phyloP scores from a whole-genome alignment of 2,113 vertebrate species.

The Phrynocephalus versicolor region DNA sequence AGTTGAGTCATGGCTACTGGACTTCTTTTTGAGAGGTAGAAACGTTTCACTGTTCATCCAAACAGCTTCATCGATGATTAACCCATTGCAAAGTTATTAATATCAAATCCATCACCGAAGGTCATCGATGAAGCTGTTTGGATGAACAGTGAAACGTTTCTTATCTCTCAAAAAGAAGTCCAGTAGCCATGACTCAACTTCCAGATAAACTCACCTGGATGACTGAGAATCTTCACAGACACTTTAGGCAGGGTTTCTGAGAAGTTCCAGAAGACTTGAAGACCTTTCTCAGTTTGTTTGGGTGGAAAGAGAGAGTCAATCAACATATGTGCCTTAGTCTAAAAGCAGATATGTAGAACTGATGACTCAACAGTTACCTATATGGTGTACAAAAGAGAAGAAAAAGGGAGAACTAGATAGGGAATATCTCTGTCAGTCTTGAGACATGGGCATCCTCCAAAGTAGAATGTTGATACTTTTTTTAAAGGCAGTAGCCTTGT shows the following conservation, averaged over 20 bases:
- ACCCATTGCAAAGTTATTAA: slow-evolving; percentile 65
- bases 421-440: not conserved
- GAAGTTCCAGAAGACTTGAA: not conserved
- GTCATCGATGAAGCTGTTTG: too few relatives aligned
- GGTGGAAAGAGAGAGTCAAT: not conserved
- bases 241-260: not conserved
- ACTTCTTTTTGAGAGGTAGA: too few relatives aligned
- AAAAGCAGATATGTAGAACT: not conserved
- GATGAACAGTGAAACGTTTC: not conserved
- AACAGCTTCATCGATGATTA: too few relatives aligned
- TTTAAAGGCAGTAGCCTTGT: not conserved
- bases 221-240: too few relatives aligned
- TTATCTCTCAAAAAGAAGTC: too few relatives aligned
- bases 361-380: not conserved
- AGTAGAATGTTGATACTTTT: not conserved
- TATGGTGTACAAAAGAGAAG: not conserved
- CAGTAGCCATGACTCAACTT: too few relatives aligned
- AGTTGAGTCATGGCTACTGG: too few relatives aligned
- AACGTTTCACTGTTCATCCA: too few relatives aligned
- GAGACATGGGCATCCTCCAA: not conserved
- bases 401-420: not conserved
- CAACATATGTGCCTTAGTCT: not conserved
- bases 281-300: not conserved
- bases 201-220: too few relatives aligned
- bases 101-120: slow-evolving; percentile 71